Evolutionary conservation across 2,888 invertebrate genomes (phyloP).

Genomic region (Heteromurus nitidus): DNA sequence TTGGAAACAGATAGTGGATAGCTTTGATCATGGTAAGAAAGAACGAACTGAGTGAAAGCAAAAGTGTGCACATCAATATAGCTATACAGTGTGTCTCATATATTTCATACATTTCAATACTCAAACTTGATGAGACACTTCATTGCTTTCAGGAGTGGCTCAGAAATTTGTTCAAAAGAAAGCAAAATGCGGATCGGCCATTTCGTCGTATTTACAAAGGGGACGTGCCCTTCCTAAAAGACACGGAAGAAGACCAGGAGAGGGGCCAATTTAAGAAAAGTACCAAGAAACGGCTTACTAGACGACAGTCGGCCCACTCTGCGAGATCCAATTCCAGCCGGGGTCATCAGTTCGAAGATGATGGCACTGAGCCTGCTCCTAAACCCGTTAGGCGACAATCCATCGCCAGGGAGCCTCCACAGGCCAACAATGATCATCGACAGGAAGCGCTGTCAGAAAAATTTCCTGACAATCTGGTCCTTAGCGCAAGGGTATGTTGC

Average conservation of each 20-base stretch:
- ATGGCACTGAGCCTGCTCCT: not conserved
- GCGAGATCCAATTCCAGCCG: not conserved
- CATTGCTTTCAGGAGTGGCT: not conserved
- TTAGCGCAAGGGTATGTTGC: not conserved
- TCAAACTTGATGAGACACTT: too few relatives aligned
- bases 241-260: not conserved
- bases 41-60: too few relatives aligned
- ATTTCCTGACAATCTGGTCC: not conserved
- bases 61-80: too few relatives aligned
- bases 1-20: too few relatives aligned
- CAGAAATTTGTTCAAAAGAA: slow-evolving; percentile 8
- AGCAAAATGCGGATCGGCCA: not conserved
- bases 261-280: not conserved
- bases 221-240: slow-evolving; percentile 57
- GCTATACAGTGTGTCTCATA: too few relatives aligned
- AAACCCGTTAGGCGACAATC: slow-evolving; percentile 23
- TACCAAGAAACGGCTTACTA: not conserved
- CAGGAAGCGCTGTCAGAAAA: not conserved
- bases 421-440: not conserved
- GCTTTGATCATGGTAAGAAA: too few relatives aligned
- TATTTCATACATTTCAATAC: too few relatives aligned
- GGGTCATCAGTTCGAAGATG: not conserved
- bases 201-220: slow-evolving; percentile 67
- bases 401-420: not conserved
- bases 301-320: not conserved